phyloP scores from a whole-genome alignment of 2,113 vertebrate genomes.

The Malurus alboscapulatus region DNA sequence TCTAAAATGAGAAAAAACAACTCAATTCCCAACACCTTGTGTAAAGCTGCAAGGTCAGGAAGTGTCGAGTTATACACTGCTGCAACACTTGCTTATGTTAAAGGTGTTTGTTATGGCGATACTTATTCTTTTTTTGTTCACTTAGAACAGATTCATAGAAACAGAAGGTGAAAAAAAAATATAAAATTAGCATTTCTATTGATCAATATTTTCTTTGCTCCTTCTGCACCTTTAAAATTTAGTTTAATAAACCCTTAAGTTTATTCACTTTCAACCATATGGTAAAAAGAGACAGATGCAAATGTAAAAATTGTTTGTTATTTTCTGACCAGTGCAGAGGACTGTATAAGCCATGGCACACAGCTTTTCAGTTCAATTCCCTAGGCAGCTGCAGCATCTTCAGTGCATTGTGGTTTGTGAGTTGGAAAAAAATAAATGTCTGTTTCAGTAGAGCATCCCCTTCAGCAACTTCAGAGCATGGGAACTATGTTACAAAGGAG shows the following conservation, averaged over 20 bases:
- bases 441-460: background rate
- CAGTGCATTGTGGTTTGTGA: background rate
- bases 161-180: background rate
- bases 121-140: background rate
- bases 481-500: background rate
- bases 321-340: background rate
- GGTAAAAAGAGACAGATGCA: background rate
- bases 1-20: background rate
- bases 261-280: background rate
- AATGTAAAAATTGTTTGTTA: background rate
- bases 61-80: background rate
- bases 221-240: background rate
- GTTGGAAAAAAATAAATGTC: background rate
- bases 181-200: background rate
- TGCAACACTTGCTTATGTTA: background rate
- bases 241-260: background rate
- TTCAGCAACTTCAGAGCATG: background rate
- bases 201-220: background rate
- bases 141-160: background rate
- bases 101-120: background rate
- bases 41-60: background rate
- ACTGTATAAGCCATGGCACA: background rate
- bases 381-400: background rate
- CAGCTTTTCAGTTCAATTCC: constrained; percentile 7
- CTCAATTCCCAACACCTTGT: background rate